Evolutionary conservation across 35 echinoderm and acorn worm genomes (phyloP).

Genomic region (Lytechinus pictus): DNA sequence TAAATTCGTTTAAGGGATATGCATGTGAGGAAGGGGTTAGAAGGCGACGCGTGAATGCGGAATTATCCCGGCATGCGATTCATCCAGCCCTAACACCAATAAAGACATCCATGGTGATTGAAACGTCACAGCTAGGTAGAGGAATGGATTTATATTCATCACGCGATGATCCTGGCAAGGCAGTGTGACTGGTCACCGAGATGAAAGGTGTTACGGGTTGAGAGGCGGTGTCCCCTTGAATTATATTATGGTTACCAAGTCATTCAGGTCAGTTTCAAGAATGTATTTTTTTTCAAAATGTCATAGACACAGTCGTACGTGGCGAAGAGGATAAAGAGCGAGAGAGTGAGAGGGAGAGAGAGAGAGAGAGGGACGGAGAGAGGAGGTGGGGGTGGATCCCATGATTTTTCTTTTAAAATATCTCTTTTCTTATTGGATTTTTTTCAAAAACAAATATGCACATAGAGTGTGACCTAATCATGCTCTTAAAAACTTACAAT

Average conservation of each 20-base stretch:
- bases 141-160: background rate
- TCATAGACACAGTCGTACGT: too few relatives aligned
- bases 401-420: too few relatives aligned
- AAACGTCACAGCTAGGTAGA: background rate
- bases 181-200: background rate
- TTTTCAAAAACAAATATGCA: too few relatives aligned
- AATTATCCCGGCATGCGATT: constrained; percentile 1
- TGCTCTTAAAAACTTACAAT: too few relatives aligned
- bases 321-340: too few relatives aligned
- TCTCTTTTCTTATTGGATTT: too few relatives aligned
- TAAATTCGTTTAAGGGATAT: background rate
- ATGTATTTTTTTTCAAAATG: too few relatives aligned
- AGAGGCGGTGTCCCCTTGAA: background rate
- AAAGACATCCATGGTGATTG: background rate
- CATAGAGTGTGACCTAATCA: too few relatives aligned
- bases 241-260: background rate
- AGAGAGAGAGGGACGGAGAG: too few relatives aligned
- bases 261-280: background rate
- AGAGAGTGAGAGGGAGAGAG: too few relatives aligned
- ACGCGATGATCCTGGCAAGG: background rate
- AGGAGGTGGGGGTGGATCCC: too few relatives aligned
- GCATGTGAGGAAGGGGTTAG: background rate
- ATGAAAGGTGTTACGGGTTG: background rate
- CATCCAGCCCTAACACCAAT: background rate
- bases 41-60: background rate